Percentiles rank a stretch among this genome's conserved stretches.
Conservation (phyloP, 1,140 invertebrate genomes). For the Protaetia brevitarsis region DNA sequence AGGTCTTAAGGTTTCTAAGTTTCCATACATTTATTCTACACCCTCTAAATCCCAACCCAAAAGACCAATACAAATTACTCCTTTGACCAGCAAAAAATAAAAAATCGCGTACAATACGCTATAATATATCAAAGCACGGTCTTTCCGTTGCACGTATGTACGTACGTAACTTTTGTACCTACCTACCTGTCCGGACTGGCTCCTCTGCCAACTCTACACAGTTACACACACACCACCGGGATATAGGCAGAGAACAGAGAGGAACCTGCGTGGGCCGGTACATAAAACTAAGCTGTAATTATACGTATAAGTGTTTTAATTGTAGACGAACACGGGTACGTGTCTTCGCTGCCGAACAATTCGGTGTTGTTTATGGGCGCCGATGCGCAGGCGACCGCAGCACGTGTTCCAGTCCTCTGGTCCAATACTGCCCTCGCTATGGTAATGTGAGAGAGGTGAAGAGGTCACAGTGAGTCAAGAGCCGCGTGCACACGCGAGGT, state of each 20-base stretch:
- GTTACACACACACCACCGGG: neutral
- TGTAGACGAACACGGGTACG: slow-evolving; percentile 45
- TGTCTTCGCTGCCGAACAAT: slow-evolving; percentile 35
- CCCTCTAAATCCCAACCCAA: too few relatives aligned
- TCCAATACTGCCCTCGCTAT: slow-evolving; percentile 37
- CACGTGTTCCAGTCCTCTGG: slow-evolving; percentile 30
- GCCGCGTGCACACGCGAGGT: slow-evolving; percentile 34
- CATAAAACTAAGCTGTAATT: slow-evolving; percentile 46
- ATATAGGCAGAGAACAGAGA: neutral
- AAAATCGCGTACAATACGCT: too few relatives aligned
- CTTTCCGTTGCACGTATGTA: too few relatives aligned
- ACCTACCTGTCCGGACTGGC: too few relatives aligned
- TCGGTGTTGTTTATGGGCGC: slow-evolving; percentile 24
- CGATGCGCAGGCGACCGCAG: neutral
- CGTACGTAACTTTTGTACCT: too few relatives aligned
- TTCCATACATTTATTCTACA: too few relatives aligned
- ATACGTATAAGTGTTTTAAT: slow-evolving; percentile 48
- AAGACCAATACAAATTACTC: too few relatives aligned
- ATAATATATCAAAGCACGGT: too few relatives aligned
- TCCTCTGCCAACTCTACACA: too few relatives aligned
- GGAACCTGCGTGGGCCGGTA: slow-evolving; percentile 38
- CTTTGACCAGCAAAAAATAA: too few relatives aligned
- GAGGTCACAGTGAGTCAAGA: slow-evolving; percentile 47
- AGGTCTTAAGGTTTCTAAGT: too few relatives aligned
- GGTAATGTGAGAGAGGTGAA: slow-evolving; percentile 49